Evolutionary conservation across 2,888 invertebrate species (phyloP), one percentile per base, ranked within the genome.

Genomic region (Sepioteuthis lessoniana): DNA sequence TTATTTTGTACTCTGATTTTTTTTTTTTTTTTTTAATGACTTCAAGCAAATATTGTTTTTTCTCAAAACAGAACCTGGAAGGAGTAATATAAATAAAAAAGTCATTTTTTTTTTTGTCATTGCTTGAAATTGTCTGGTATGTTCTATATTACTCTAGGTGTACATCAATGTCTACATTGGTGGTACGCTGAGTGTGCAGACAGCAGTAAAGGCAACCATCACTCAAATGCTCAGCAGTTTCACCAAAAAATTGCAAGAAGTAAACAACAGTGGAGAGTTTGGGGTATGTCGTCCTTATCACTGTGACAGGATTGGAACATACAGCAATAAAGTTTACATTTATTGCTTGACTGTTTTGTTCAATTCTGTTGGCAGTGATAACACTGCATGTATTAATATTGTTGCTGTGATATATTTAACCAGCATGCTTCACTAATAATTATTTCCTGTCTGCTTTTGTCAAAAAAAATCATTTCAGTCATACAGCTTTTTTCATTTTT

Each of bases 181-280:
- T 94, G 96, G 96, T 94, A 95, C 92, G 1, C 98, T 98, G 95
- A 96, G 95, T 94, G 96, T 93, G 5, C 98, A 98, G 95, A 99
- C 98, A 0, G 99, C 99, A 0, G 98, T 99, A 0, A 98, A 98
- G 96, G 99, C 99, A 2, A 99, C 99, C 0, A 98, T 99, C 19
- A 98, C 98, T 94, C 99, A 99, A 97, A 98, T 98, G 10, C 97
- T 99, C 60, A 98, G 98, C 93, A 98, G 98, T 0, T 99, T 99
- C 97, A 96, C 96, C 92, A 97, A 96, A 94, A 96, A 96, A 94
- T 95, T 97, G 90, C 94, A 95, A 19, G 95, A 95, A 93, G 94
- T 95, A 90, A 95, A 95, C 93, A 94, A 95, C 55, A 93, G 38
- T 37, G 93, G 94, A 94, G 95, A n/a, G 47, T n/a, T 21, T 8